A percentile compares a stretch with the other conserved stretches of the same genome.
phyloP scores from a whole-genome alignment of 2,113 vertebrate species.

The Piaya cayana region DNA sequence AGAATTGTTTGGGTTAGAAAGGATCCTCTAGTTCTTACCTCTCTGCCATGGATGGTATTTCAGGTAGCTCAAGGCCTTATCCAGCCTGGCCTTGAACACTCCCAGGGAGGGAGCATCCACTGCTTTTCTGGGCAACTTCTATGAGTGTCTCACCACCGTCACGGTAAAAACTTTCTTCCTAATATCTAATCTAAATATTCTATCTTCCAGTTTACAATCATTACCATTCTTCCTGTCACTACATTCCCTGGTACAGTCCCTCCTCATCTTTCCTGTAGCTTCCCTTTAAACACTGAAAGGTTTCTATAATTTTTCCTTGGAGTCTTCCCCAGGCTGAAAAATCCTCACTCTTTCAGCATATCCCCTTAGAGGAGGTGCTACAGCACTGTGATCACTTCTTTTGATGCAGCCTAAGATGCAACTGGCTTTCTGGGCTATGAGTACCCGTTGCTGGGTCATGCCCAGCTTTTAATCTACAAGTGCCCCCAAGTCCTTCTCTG shows the following conservation, averaged over 20 bases:
- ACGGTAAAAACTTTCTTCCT: no score
- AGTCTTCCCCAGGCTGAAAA: neutral
- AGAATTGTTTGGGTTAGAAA: neutral
- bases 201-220: no score
- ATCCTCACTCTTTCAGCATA: no score
- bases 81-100: no score
- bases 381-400: neutral
- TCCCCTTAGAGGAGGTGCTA: neutral
- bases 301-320: neutral
- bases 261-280: neutral
- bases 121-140: neutral
- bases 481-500: neutral
- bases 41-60: no score
- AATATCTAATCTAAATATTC: no score
- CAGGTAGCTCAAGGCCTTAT: no score
- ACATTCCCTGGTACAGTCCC: neutral
- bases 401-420: neutral
- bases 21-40: no score
- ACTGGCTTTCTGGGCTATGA: neutral
- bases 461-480: neutral
- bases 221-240: no score
- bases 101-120: no score
- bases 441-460: fast-evolving
- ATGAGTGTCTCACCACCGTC: no score
- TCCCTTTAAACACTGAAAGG: no score